phyloP scores from a whole-genome alignment of 2,888 invertebrate genomes.

The Sinhomidia bicolor region DNA sequence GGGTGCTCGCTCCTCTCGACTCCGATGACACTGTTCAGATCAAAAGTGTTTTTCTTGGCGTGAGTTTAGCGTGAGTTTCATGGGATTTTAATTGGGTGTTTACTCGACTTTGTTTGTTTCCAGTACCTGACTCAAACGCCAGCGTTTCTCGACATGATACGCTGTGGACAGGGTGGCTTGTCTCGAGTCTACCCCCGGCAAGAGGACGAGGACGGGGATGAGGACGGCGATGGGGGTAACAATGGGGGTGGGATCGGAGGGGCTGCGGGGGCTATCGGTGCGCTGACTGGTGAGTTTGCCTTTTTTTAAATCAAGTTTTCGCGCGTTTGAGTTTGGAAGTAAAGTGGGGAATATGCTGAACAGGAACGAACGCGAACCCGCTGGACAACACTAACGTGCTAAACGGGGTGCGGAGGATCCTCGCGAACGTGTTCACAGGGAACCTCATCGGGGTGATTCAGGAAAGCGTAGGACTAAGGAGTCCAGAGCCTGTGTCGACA shows the following conservation, averaged over 20 bases:
- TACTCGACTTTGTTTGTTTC: background rate
- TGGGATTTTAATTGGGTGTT: background rate
- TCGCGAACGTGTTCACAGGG: slow-evolving; percentile 64
- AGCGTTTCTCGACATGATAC: slow-evolving; percentile 2
- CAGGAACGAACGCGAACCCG: background rate
- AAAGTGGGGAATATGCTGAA: no score
- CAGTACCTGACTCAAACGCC: slow-evolving; percentile 31
- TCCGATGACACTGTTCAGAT: background rate
- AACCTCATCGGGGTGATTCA: slow-evolving; percentile 63
- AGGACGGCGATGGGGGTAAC: no score
- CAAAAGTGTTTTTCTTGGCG: background rate
- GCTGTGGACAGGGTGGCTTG: background rate
- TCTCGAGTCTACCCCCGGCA: slow-evolving; percentile 20
- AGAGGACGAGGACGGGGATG: slow-evolving; percentile 51
- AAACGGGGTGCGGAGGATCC: slow-evolving; percentile 50
- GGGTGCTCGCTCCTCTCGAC: background rate
- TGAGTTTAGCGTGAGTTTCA: background rate
- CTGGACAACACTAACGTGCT: slow-evolving; percentile 47
- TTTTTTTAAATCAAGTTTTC: no score
- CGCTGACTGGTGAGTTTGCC: background rate
- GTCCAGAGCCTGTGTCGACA: slow-evolving; percentile 17
- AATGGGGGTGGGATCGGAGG: slow-evolving; percentile 42
- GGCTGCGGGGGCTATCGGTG: background rate
- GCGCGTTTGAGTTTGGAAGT: no score
- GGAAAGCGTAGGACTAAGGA: slow-evolving; percentile 46